Evolutionary conservation across 2,888 invertebrate species (phyloP), one percentile per base, ranked within the genome.

Genomic region (Periphyllus acericola): DNA sequence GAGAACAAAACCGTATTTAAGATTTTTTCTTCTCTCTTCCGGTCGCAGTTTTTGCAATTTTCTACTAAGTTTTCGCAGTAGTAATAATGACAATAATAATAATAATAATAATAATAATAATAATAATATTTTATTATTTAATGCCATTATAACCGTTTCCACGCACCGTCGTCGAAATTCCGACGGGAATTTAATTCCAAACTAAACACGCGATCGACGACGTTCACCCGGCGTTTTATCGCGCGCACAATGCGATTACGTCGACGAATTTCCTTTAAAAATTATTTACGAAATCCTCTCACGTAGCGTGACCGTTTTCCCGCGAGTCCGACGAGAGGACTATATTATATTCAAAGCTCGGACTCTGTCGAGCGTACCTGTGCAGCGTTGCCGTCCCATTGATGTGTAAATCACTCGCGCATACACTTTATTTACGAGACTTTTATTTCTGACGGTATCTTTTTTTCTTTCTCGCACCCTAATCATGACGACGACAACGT

Each of bases 281-380:
- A 71, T 82, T 52, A 46, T 71, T 82, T 72, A 8, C 52, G 25
- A 82, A 60, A 82, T 82, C 71, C 25, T 52, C 71, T 82, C 82
- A 82, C 82, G 82, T 82, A 52, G 21, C 25, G 1, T 3, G 14
- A 11, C 29, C 17, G 21, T 81, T 81, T 71, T 55, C 68, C 21
- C 29, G 68, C 29, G 34, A 40, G 68, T 34, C 81, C 29, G 4
- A 21, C 29, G 11, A 68, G 14, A 21, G 29, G 71, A 29, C 29
- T 32, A 29, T 46, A 68, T 40, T 68, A 68, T 68, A 81, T 40
- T 40, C 29, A 29, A 36, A 34, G 34, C 80, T 9, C 14, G 1
- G 71, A 8, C 29, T 71, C 32, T 71, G 14, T 1, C 71, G 29
- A 32, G 66, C 71, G 29, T 32, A 11, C 11, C 60, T 25, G 8